Conservation (phyloP, 2,797 vertebrate species). For the Chelonia mydas region DNA sequence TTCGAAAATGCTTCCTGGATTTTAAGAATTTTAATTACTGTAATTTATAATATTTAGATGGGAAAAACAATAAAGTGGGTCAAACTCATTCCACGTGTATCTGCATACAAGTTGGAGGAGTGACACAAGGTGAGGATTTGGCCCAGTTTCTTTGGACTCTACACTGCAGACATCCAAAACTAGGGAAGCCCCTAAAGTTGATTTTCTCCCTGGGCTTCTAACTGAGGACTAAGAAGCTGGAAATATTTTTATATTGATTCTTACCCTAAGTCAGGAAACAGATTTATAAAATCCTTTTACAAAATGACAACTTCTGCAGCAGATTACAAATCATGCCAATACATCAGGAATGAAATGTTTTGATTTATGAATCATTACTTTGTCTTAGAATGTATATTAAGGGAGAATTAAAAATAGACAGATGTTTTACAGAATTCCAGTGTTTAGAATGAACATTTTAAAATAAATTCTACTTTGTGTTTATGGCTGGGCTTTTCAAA, state of each 20-base stretch:
- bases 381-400: neutral
- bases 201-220: neutral
- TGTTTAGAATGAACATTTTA: neutral
- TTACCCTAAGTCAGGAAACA: neutral
- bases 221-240: neutral
- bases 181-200: neutral
- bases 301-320: neutral
- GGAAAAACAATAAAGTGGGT: neutral
- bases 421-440: neutral
- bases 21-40: neutral
- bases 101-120: neutral
- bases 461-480: neutral
- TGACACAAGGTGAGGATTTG: neutral
- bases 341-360: neutral
- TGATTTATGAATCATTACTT: neutral
- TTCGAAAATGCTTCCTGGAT: neutral
- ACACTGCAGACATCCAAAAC: neutral
- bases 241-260: neutral
- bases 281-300: neutral
- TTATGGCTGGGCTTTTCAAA: neutral
- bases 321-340: neutral
- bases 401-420: neutral
- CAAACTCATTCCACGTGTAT: neutral
- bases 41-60: neutral
- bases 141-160: neutral